Percentiles rank a stretch among this genome's conserved stretches.
phyloP scores from a whole-genome alignment of 2,888 invertebrate genomes.

The Buathra laborator region DNA sequence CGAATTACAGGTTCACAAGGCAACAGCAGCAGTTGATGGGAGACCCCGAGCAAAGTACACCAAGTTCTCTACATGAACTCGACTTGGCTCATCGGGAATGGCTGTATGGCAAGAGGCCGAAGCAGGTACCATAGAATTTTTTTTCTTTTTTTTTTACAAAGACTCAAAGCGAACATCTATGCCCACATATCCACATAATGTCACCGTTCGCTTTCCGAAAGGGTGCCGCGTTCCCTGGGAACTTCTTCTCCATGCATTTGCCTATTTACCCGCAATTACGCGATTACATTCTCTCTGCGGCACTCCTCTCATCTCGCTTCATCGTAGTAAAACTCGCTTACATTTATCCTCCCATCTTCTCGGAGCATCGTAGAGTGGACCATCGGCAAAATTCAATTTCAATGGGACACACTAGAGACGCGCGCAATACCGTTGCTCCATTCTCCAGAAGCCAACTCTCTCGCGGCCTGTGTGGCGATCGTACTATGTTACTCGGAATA shows the following conservation, averaged over 20 bases:
- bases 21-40: constrained; percentile 33
- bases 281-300: neutral
- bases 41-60: constrained; percentile 57
- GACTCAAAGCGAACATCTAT: neutral
- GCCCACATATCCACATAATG: neutral
- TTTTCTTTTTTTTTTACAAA: too few relatives aligned
- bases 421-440: constrained; percentile 62
- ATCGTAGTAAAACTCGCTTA: neutral
- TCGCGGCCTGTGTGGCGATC: neutral
- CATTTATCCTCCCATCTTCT: constrained; percentile 25
- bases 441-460: constrained; percentile 54
- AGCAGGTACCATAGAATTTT: neutral
- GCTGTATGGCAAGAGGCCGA: neutral
- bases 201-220: neutral
- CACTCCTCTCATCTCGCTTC: neutral
- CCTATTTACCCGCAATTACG: constrained; percentile 26
- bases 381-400: constrained; percentile 65
- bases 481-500: constrained; percentile 1
- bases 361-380: constrained; percentile 2
- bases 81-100: neutral
- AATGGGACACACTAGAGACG: constrained; percentile 42
- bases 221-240: neutral
- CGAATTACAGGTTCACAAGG: constrained; percentile 63
- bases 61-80: neutral
- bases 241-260: neutral